These are phyloP conservation scores for Lissocephala sabroskyi DNA, from an alignment of 2,888 invertebrate genomes.

Conservation along the genomic window DNA sequence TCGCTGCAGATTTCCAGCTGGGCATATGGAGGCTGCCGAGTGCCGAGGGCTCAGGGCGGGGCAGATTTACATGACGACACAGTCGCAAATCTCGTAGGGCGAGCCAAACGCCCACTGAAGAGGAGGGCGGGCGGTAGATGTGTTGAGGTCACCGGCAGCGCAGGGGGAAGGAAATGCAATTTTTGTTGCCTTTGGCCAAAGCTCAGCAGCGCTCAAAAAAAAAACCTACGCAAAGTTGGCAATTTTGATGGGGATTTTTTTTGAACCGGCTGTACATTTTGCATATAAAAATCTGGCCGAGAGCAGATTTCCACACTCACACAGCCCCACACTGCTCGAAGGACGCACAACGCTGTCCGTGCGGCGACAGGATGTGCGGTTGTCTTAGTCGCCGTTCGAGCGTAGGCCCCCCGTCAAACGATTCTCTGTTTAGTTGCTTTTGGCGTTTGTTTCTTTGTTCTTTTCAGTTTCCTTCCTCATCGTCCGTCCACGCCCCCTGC, in stretches of 20 bases:
- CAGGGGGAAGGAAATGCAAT: background rate
- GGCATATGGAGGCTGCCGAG: background rate
- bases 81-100: too few species aligned
- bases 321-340: slow-evolving; percentile 26
- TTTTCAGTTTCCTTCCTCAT: slow-evolving; percentile 6
- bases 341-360: slow-evolving; percentile 26
- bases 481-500: too few species aligned
- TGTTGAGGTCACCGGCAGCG: too few species aligned
- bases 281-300: slow-evolving; percentile 15
- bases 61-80: too few species aligned
- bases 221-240: slow-evolving; percentile 2
- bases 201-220: too few species aligned
- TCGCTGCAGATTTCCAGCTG: background rate
- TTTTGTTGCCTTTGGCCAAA: slow-evolving; percentile 4
- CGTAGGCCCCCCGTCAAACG: slow-evolving; percentile 50
- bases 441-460: slow-evolving; percentile 18
- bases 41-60: background rate
- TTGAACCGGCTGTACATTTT: too few species aligned
- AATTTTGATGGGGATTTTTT: too few species aligned
- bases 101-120: too few species aligned
- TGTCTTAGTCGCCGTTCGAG: slow-evolving; percentile 40
- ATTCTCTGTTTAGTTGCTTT: slow-evolving; percentile 35
- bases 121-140: too few species aligned
- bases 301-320: slow-evolving; percentile 27
- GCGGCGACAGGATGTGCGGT: slow-evolving; percentile 36